Evolutionary conservation across 1,140 invertebrate species (phyloP).

Genomic region (Apocrypta bakeri): DNA sequence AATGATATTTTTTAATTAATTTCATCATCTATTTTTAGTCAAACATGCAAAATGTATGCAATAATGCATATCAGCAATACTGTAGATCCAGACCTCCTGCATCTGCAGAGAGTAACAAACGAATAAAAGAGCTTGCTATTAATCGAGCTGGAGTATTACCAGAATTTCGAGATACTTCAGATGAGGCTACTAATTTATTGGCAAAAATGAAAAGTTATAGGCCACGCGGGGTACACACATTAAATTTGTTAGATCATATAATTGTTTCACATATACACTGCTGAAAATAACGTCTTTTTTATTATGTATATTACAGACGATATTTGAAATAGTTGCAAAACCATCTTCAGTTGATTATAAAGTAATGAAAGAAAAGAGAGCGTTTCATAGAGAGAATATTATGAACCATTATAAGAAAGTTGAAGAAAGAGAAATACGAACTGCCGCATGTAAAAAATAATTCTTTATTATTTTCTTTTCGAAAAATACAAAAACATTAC

Average conservation of each 20-base stretch:
- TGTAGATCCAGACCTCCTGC: conserved; percentile 88
- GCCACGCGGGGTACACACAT: conserved; percentile 79
- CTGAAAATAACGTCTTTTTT: not conserved
- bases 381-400: conserved; percentile 79
- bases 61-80: conserved; percentile 95
- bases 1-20: conserved; percentile 10
- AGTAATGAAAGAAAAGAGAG: conserved; percentile 83
- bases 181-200: conserved; percentile 75
- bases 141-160: conserved; percentile 73
- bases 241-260: not conserved
- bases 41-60: conserved; percentile 84
- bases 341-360: conserved; percentile 83
- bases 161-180: conserved; percentile 62
- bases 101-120: conserved; percentile 90
- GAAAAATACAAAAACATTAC: conserved; percentile 37
- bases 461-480: not conserved
- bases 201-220: conserved; percentile 88
- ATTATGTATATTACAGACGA: conserved; percentile 84
- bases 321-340: conserved; percentile 93
- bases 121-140: conserved; percentile 82
- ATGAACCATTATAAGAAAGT: conserved; percentile 69
- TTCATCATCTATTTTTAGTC: conserved; percentile 73
- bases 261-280: not conserved
- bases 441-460: conserved; percentile 59
- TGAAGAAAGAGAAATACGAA: conserved; percentile 70